A percentile compares a stretch with the other conserved stretches of the same genome.
phyloP scores from a whole-genome alignment of 1,140 invertebrate species.

The Drosophila takahashii region DNA sequence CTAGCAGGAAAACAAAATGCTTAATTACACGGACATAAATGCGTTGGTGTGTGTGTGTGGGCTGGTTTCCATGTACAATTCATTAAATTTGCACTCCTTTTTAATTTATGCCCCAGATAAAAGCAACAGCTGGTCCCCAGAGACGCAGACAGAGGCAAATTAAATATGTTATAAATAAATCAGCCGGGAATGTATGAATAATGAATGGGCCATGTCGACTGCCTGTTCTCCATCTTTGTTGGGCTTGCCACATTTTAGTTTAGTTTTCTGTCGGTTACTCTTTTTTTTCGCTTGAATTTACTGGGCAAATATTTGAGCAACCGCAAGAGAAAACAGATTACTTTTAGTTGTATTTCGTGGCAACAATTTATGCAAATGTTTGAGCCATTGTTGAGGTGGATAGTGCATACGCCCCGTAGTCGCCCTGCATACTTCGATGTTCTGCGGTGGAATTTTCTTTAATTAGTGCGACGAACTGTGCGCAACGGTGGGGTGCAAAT shows the following conservation, averaged over 20 bases:
- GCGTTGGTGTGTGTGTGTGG: neutral
- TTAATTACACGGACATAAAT: constrained; percentile 44
- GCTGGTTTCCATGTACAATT: constrained; percentile 7
- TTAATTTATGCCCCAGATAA: constrained; percentile 56
- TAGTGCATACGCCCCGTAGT: constrained; percentile 9
- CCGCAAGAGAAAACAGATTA: constrained; percentile 43
- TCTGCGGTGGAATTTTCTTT: constrained; percentile 61
- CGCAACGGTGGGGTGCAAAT: constrained; percentile 10
- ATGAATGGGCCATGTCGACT: constrained; percentile 37
- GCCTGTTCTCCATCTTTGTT: constrained; percentile 10
- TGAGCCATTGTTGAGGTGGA: constrained; percentile 20
- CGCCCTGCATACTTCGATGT: neutral
- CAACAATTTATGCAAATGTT: constrained; percentile 60
- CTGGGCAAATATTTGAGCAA: constrained; percentile 28
- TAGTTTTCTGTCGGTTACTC: constrained; percentile 10
- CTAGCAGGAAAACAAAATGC: constrained; percentile 9
- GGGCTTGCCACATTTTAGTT: constrained; percentile 14
- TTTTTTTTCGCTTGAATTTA: constrained; percentile 12
- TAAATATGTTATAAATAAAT: constrained; percentile 67
- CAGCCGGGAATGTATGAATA: constrained; percentile 43
- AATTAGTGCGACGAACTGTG: constrained; percentile 63
- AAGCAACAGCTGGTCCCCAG: constrained; percentile 42
- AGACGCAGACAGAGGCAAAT: constrained; percentile 40
- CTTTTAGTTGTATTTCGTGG: constrained; percentile 16
- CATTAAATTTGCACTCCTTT: constrained; percentile 49